Evolutionary conservation across 2,888 invertebrate genomes (phyloP).

Genomic region (Clostera curtula): DNA sequence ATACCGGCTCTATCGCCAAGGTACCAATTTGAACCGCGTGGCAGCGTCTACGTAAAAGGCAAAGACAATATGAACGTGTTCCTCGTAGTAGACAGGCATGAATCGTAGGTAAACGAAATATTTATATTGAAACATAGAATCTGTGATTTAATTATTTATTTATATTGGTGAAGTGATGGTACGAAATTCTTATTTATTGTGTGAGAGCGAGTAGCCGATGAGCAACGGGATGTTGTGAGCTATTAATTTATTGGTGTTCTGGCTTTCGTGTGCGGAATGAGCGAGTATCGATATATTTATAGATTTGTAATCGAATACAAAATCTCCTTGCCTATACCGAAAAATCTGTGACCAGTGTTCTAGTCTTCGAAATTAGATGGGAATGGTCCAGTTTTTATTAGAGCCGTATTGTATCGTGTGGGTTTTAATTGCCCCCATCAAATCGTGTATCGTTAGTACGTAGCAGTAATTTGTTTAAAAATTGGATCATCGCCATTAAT

Average conservation of each 20-base stretch:
- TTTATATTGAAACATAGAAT: constrained; percentile 52
- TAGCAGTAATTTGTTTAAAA: constrained; percentile 27
- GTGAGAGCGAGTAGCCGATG: constrained; percentile 32
- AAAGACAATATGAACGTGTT: constrained; percentile 97
- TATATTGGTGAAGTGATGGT: constrained; percentile 34
- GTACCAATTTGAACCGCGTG: constrained; percentile 94
- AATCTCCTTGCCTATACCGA: constrained; percentile 58
- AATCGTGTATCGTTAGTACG: too few relatives aligned
- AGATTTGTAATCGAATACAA: constrained; percentile 29
- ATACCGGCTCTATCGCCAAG: constrained; percentile 79
- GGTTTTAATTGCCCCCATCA: too few relatives aligned
- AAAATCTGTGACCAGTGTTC: constrained; percentile 64
- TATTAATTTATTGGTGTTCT: constrained; percentile 48
- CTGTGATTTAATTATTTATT: constrained; percentile 69
- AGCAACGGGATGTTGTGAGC: constrained; percentile 50
- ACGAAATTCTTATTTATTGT: constrained; percentile 40
- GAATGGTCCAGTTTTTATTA: constrained; percentile 36
- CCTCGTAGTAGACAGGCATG: constrained; percentile 77
- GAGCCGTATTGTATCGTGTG: too few relatives aligned
- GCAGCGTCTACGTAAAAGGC: constrained; percentile 96
- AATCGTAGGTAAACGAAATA: constrained; percentile 36
- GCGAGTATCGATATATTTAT: constrained; percentile 26
- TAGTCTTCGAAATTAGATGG: constrained; percentile 52
- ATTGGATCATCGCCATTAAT: constrained; percentile 33
- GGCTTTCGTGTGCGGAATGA: constrained; percentile 34